phyloP scores from a whole-genome alignment of 2,113 vertebrate species.

The Peucedramus taeniatus region DNA sequence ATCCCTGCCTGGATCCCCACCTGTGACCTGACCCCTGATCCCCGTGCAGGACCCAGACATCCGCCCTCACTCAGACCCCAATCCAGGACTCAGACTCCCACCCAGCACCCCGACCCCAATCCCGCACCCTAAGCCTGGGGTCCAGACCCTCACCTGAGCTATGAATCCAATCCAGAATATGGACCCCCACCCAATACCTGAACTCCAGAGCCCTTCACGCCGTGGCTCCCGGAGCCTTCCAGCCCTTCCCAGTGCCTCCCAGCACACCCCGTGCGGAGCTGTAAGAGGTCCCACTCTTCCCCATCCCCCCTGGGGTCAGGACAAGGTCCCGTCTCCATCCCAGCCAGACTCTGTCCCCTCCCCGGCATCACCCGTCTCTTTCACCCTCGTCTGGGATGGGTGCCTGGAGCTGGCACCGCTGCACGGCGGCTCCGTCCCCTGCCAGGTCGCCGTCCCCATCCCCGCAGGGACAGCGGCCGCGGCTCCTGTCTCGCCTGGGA shows the following conservation, averaged over 20 bases:
- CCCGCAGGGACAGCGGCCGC: neutral
- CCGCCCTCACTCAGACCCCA: neutral
- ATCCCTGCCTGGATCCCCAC: neutral
- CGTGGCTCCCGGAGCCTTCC: neutral
- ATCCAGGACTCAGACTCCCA: no score
- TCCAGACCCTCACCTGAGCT: neutral
- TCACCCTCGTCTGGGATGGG: neutral
- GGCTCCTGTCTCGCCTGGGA: conserved; percentile 1
- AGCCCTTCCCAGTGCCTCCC: neutral
- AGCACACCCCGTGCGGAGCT: rapidly evolving
- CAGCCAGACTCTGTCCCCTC: neutral
- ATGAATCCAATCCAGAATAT: neutral
- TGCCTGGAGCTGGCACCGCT: neutral
- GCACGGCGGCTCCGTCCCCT: neutral
- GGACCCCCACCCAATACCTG: rapidly evolving
- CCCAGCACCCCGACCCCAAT: neutral
- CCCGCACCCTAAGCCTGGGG: neutral
- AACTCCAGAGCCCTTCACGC: neutral
- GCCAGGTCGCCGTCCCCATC: neutral
- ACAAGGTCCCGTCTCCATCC: neutral
- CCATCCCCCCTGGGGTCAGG: neutral
- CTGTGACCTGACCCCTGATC: no score
- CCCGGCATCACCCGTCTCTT: neutral
- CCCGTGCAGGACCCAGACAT: no score
- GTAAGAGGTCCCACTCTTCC: no score